Base-by-base conservation (phyloP, 2,113 vertebrate genomes). In the Platichthys stellatus region DNA sequence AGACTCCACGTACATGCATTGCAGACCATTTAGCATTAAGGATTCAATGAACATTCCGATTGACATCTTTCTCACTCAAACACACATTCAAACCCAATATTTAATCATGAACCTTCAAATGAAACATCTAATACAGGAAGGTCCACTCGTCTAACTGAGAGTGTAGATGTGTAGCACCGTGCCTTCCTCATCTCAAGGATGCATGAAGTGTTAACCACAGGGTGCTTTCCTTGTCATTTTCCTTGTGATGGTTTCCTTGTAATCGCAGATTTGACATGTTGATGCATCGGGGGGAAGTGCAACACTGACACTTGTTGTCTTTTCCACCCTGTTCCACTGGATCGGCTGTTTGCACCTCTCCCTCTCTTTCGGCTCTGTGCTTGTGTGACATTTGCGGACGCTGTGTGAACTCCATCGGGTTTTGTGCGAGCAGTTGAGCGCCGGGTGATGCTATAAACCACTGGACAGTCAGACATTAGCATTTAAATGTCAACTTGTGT, bases 401-500 rank as follows among this genome's bases (percentile, higher is more conserved):
- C 21, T 63, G 17, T 63, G 17, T 63, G 21, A 40, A 49, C 13
- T 49, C 51, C 7, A 23, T 23, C 62, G 51, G 51, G 49, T 56
- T 2, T n/a, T 58, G 20, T 60, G 54, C 7, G 5, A 40, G 43
- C 54, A 49, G 31, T 74, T 20, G 24, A 64, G 61, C 2, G 0
- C 54, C 40, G 71, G 63, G 61, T 28, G 12, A 49, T 70, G 58
- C 69, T 84, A n/a, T 38, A 79, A 72, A 90, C 88, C 82, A 75
- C 84, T 84, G 86, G 86, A 75, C 86, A 84, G 38, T 72, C 54
- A 89, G 81, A 89, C 85, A 82, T 90, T 63, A 85, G 56, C 74
- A 51, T 59, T 76, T 87, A 91, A 90, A 92, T 86, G 89, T 92
- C 90, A 92, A 13, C 49, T 54, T 66, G 12, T 21, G 18, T 51